Percentiles rank a stretch among this genome's conserved stretches.
Evolutionary conservation across 2,888 invertebrate genomes (phyloP).

Genomic region (Aethes cnicana): DNA sequence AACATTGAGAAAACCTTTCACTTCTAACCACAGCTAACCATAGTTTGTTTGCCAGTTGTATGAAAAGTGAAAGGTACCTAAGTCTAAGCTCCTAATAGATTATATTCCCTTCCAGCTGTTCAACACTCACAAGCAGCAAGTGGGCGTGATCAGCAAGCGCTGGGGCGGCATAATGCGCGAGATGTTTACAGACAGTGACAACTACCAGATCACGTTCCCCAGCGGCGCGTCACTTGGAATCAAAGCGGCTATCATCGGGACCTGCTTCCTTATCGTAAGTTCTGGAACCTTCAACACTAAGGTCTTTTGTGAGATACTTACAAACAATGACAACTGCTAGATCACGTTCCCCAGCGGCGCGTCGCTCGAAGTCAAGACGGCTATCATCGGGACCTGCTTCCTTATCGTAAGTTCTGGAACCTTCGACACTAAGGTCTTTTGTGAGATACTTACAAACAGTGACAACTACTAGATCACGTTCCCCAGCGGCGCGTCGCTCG

Average conservation of each 20-base stretch:
- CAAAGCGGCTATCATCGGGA: conserved; percentile 53
- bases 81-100: no score
- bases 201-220: conserved; percentile 48
- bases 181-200: conserved; percentile 38
- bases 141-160: conserved; percentile 51
- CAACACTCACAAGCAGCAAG: conserved; percentile 41
- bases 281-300: neutral
- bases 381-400: conserved; percentile 51
- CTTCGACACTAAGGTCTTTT: neutral
- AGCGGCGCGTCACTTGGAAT: conserved; percentile 43
- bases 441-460: neutral
- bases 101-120: conserved; percentile 56
- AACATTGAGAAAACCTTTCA: no score
- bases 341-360: conserved; percentile 47
- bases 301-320: neutral
- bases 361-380: conserved; percentile 50
- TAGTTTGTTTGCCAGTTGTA: no score
- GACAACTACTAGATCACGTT: conserved; percentile 48
- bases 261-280: conserved; percentile 52
- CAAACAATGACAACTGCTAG: conserved; percentile 41
- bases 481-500: conserved; percentile 46
- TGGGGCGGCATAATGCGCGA: conserved; percentile 44
- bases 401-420: conserved; percentile 44
- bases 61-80: no score
- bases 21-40: no score